phyloP scores from a whole-genome alignment of 1,140 invertebrate genomes.

The Drosophila nikananu region DNA sequence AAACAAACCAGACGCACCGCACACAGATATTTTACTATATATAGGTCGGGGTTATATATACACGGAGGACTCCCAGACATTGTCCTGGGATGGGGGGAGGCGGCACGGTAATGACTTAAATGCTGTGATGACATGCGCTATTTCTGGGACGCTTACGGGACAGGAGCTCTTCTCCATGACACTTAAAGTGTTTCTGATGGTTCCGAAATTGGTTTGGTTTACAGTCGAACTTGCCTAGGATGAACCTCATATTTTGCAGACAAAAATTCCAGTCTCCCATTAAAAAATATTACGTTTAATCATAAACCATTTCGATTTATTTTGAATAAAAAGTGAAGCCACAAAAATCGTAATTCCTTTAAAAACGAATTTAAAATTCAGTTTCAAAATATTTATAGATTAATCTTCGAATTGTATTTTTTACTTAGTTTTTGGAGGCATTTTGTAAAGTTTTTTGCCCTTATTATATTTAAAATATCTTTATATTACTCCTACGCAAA shows the following conservation, averaged over 20 bases:
- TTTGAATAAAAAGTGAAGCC: neutral
- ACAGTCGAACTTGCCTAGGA: neutral
- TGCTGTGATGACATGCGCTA: conserved; percentile 41
- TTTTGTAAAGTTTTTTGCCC: neutral
- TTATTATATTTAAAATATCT: no score
- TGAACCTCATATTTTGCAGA: neutral
- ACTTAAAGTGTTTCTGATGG: conserved; percentile 23
- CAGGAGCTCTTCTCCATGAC: conserved; percentile 2
- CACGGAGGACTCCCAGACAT: neutral
- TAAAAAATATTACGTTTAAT: neutral
- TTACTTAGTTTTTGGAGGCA: neutral
- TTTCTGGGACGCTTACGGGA: conserved; percentile 17
- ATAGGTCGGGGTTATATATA: conserved; percentile 7
- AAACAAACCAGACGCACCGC: conserved; percentile 14
- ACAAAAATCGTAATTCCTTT: neutral
- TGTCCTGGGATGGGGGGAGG: neutral
- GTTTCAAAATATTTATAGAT: neutral
- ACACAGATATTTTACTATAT: conserved; percentile 4
- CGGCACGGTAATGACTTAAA: conserved; percentile 9
- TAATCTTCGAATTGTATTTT: no score
- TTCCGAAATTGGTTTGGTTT: conserved; percentile 4
- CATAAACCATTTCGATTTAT: no score
- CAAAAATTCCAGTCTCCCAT: neutral
- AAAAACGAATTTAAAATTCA: neutral
- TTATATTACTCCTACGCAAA: neutral